Evolutionary conservation across 2,797 vertebrate species (phyloP), one percentile per base, ranked within the genome.

Genomic region (Sebastes vulpes): DNA sequence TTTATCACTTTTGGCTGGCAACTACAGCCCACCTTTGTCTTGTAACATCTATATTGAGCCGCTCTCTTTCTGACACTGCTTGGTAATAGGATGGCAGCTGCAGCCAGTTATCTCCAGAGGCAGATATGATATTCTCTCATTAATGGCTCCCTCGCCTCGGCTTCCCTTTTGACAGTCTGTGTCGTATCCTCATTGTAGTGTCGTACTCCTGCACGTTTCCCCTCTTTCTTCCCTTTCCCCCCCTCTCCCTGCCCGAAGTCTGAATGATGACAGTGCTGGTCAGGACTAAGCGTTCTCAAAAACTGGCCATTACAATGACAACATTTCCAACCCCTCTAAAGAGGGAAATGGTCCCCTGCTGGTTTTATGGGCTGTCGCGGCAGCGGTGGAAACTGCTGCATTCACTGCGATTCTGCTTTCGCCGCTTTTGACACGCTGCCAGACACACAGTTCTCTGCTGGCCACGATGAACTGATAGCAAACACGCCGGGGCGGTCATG

Each of bases 91-190:
- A 79, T 54, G 67, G 74, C 79, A 81, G 79, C 70, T 72, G 78
- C 72, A 89, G 74, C 14, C 66, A 35, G 60, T 72, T 82, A 75
- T 91, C 89, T 90, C 85, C 25, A 42, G 83, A 88, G 85, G 83
- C 85, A 88, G 74, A 83, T 86, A 81, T 84, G 59, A 84, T 85
- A 81, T 82, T 74, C 60, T 81, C 81, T 88, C 87, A 90, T 91
- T 91, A 93, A 90, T 72, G 75, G 50, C 77, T 73, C 9, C 21
- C 83, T 82, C 54, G 82, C 72, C 71, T 72, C 68, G 2, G 52
- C 65, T 87, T 73, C 53, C 50, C 68, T 38, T 87, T 61, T 72
- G 81, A 82, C 88, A 75, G 71, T 59, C 79, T 35, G 72, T 78
- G 70, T 79, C 38, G 11, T 57, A 63, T 64, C 68, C 65, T 80